Evolutionary conservation across 2,888 invertebrate genomes (phyloP).

Genomic region (Conistra vaccinii): DNA sequence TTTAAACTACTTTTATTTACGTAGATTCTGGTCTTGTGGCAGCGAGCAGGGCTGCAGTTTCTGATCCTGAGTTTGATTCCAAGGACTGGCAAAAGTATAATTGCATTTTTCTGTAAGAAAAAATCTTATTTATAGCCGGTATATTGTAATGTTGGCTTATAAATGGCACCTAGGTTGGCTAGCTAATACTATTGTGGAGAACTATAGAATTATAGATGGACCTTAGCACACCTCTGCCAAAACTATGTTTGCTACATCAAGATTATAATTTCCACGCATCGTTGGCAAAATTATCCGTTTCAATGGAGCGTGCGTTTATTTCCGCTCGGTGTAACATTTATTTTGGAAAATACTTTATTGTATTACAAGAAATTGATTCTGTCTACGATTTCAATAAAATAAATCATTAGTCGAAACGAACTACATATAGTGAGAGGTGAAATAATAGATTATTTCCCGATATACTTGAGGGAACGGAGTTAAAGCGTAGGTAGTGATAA

Average conservation of each 20-base stretch:
- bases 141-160: not conserved
- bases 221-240: not conserved
- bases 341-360: constrained; percentile 31
- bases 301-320: constrained; percentile 13
- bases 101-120: constrained; percentile 21
- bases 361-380: constrained; percentile 40
- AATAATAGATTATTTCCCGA: constrained; percentile 64
- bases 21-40: constrained; percentile 9
- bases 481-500: constrained; percentile 71
- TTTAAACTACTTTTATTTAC: constrained; percentile 16
- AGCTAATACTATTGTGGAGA: not conserved
- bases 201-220: not conserved
- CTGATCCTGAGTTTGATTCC: constrained; percentile 2
- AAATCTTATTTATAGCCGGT: constrained; percentile 11
- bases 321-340: constrained; percentile 20
- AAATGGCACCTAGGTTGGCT: not conserved
- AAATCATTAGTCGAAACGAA: constrained; percentile 54
- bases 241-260: not conserved
- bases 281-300: constrained; percentile 20
- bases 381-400: constrained; percentile 50
- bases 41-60: not conserved
- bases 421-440: constrained; percentile 50
- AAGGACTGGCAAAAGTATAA: constrained; percentile 1
- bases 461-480: constrained; percentile 65
- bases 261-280: constrained; percentile 17